Base-by-base conservation (phyloP, 2,888 invertebrate genomes). In the Eilema griseolum region DNA sequence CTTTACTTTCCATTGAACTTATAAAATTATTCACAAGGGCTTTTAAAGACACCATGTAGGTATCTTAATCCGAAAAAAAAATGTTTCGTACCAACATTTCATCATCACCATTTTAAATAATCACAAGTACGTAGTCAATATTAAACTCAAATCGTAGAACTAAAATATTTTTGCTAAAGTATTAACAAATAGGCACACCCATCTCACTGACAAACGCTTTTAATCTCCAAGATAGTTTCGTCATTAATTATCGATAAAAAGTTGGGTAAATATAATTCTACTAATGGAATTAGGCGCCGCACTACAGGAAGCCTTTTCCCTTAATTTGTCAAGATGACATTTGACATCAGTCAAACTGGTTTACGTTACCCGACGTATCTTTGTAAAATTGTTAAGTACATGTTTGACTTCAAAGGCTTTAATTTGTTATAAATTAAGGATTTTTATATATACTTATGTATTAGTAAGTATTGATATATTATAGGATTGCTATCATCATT, bases 301-400 rank as follows among this genome's bases (percentile, higher is more conserved):
- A 86, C 93, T 87, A 92, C 92, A 93, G 94, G 94, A 94, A 93
- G 93, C 92, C 88, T 81, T 81, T 87, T 86, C 86, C 88, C 88
- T 88, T 87, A 92, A 94, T 95, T 94, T 93, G 92, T 95, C 93
- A 92, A 86, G 75, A 83, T 92, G 95, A 93, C 95, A 90, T 92
- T 92, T 93, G 93, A 93, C 93, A 95, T 95, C 93, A 94, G 80
- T 95, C 94, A 94, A 90, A 82, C 85, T 79, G 83, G 86, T 86
- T 86, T 79, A 79, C 79, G 83, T 83, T 87, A 88, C 88, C 88
- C 86, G 87, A 80, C 23, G 85, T 80, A 66, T 69, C 71, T 70
- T 74, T 75, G 52, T 72, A 23, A 37, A 66, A 52, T 46, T 26
- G 59, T 41, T 64, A 28, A n/a, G 61, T 56, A 31, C 26, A 20